These are phyloP conservation scores for Heterodera schachtii DNA, from an alignment of 1,140 invertebrate species.

Conservation along the genomic window DNA sequence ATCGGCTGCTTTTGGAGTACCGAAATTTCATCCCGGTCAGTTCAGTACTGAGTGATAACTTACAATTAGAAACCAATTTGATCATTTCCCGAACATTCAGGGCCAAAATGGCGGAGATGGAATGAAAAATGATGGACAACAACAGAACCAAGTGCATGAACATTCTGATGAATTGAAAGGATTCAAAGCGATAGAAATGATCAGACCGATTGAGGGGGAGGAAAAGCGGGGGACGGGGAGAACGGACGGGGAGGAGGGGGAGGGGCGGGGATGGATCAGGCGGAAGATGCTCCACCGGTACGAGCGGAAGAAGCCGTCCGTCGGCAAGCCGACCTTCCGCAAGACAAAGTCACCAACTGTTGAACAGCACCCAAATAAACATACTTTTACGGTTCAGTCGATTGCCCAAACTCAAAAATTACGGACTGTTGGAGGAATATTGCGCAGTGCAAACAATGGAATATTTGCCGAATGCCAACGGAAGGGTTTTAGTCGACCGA, in stretches of 20 bases:
- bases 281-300: conserved; percentile 15
- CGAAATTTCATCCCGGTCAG: neutral
- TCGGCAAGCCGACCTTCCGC: conserved; percentile 27
- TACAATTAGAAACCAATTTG: neutral
- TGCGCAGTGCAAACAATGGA: conserved; percentile 40
- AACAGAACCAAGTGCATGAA: conserved; percentile 1
- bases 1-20: neutral
- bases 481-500: neutral
- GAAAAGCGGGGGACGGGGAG: neutral
- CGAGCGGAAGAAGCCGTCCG: conserved; percentile 20
- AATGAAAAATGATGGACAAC: neutral
- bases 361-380: neutral
- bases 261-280: neutral
- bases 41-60: no score
- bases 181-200: neutral
- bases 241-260: neutral
- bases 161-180: neutral
- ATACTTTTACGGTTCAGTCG: neutral
- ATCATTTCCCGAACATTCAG: neutral
- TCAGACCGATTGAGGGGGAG: neutral
- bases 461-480: conserved; percentile 48
- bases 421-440: conserved; percentile 17
- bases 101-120: neutral
- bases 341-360: neutral
- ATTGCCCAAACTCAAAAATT: neutral